Percentiles rank a stretch among this genome's conserved stretches.
phyloP scores from a whole-genome alignment of 2,888 invertebrate species.

The Charanyca ferruginea region DNA sequence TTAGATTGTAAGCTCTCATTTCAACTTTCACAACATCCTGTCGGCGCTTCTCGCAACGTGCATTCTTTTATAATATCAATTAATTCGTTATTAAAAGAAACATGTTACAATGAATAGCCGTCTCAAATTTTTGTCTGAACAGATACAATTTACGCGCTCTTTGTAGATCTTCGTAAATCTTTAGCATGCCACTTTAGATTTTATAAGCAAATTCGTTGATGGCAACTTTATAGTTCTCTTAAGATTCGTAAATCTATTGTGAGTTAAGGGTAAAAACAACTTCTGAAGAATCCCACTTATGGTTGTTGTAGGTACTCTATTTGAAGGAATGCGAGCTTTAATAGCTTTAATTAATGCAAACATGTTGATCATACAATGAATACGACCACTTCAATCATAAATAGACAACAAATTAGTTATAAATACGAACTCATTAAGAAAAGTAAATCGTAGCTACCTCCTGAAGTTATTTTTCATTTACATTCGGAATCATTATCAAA shows the following conservation, averaged over 20 bases:
- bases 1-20: constrained; percentile 57
- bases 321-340: constrained; percentile 6
- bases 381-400: neutral
- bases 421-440: neutral
- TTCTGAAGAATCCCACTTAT: constrained; percentile 19
- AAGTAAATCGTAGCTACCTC: neutral
- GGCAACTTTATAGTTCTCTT: neutral
- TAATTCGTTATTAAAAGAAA: constrained; percentile 41
- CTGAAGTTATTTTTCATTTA: constrained; percentile 9
- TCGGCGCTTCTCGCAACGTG: constrained; percentile 43
- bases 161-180: constrained; percentile 14
- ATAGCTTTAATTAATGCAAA: neutral
- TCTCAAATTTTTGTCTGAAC: constrained; percentile 26
- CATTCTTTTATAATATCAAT: constrained; percentile 56
- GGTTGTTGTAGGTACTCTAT: neutral
- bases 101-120: constrained; percentile 8
- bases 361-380: neutral
- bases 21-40: constrained; percentile 61
- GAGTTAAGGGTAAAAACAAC: neutral
- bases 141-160: neutral
- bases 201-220: neutral
- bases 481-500: neutral
- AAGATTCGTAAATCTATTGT: neutral
- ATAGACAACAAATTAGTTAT: constrained; percentile 1
- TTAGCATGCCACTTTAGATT: neutral